Evolutionary conservation across 2,888 invertebrate species (phyloP), one percentile per base, ranked within the genome.

Genomic region (Onchidella celtica): DNA sequence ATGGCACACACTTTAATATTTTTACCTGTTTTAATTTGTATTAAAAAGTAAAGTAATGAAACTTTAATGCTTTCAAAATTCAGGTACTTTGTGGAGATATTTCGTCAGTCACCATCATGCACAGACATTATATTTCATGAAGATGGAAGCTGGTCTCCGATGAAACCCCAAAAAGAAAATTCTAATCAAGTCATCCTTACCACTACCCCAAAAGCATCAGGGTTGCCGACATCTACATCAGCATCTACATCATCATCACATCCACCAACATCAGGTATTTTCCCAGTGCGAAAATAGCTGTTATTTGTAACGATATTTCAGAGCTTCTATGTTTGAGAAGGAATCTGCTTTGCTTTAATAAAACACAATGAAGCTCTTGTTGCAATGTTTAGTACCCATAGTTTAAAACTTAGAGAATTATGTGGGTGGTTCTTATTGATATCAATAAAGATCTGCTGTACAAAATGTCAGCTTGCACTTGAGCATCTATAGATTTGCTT

Each of bases 11-110:
- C n/a, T n/a, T n/a, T n/a, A n/a, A n/a, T n/a, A n/a, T n/a, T n/a
- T n/a, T n/a, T n/a, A n/a, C n/a, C n/a, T n/a, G n/a, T n/a, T n/a
- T n/a, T n/a, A n/a, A n/a, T n/a, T n/a, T n/a, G n/a, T n/a, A n/a
- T n/a, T n/a, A n/a, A n/a, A n/a, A n/a, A n/a, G n/a, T n/a, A n/a
- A n/a, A n/a, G n/a, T n/a, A n/a, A n/a, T n/a, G n/a, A n/a, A n/a
- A n/a, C n/a, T n/a, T n/a, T n/a, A n/a, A n/a, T n/a, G n/a, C n/a
- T n/a, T n/a, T n/a, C n/a, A n/a, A n/a, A 47, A 83, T 86, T 11
- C 87, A 93, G 94, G 81, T 90, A 93, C 70, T 94, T 93, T 89
- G 89, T 92, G 59, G 93, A 94, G 85, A 93, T 94, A 27, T 88
- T 92, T 24, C 88, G 88, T 34, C 85, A 89, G 82, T 90, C 90